phyloP scores from a whole-genome alignment of 2,113 vertebrate genomes.

The Tympanuchus pallidicinctus region DNA sequence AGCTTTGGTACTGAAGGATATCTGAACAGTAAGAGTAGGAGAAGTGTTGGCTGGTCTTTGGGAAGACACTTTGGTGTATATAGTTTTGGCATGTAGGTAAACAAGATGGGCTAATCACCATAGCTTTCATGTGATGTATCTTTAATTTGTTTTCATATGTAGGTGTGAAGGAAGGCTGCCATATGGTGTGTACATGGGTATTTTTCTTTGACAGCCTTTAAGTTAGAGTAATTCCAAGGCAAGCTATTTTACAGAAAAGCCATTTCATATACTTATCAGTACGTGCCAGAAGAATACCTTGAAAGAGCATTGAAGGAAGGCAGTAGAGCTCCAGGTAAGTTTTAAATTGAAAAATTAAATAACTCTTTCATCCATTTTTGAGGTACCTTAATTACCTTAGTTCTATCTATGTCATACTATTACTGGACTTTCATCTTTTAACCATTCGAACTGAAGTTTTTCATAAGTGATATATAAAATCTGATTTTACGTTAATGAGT shows the following conservation, averaged over 20 bases:
- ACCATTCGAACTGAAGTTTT: conserved; percentile 21
- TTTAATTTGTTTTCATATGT: conserved; percentile 58
- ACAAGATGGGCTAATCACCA: conserved; percentile 55
- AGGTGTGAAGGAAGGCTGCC: conserved; percentile 59
- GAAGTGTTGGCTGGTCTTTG: conserved; percentile 9
- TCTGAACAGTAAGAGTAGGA: background rate
- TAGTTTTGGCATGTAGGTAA: conserved; percentile 60
- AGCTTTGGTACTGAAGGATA: background rate
- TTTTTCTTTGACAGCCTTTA: conserved; percentile 63
- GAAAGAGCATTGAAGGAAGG: conserved; percentile 9
- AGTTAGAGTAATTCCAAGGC: conserved; percentile 50
- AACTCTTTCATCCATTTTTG: conserved; percentile 3
- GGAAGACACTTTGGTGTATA: background rate
- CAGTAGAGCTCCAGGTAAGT: conserved; percentile 28
- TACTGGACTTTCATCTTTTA: conserved; percentile 48
- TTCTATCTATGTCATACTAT: background rate
- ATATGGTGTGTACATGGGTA: conserved; percentile 63
- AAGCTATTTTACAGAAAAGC: conserved; percentile 37
- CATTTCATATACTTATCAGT: conserved; percentile 4
- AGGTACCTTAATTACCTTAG: conserved; percentile 31
- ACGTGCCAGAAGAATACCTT: background rate
- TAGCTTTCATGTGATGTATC: conserved; percentile 46
- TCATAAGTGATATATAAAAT: conserved; percentile 6
- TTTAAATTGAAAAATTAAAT: conserved; percentile 60
- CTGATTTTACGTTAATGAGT: conserved; percentile 18